Percentiles rank a stretch among this genome's conserved stretches.
These are phyloP conservation scores for Tragelaphus strepsiceros DNA, from an alignment of 2,113 vertebrate species.

Conservation along the genomic window DNA sequence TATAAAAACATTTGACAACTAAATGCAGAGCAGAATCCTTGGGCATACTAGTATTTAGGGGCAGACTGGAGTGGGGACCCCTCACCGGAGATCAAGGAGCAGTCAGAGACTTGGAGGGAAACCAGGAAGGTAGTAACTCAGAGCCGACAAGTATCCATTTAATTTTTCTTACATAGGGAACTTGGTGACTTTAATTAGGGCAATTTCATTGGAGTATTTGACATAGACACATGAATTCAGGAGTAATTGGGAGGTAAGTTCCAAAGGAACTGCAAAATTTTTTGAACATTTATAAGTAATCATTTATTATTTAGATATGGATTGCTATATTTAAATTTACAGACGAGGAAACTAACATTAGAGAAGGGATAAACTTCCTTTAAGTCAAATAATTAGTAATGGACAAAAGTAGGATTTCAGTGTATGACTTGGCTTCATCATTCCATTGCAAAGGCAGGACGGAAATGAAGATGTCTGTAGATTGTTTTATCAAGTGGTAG, in stretches of 20 bases:
- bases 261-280: neutral
- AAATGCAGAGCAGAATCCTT: neutral
- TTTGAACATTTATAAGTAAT: neutral
- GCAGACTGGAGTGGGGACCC: neutral
- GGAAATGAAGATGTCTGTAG: neutral
- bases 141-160: neutral
- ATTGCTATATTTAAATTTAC: slow-evolving; percentile 4
- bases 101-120: neutral
- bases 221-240: neutral
- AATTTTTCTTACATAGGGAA: neutral
- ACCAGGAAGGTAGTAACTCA: neutral
- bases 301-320: neutral
- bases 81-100: neutral
- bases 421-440: neutral
- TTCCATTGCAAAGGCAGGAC: neutral
- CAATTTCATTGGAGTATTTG: neutral
- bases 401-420: neutral
- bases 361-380: neutral
- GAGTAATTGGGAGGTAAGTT: neutral
- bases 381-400: neutral
- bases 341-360: neutral
- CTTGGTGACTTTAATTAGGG: neutral
- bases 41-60: neutral
- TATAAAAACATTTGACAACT: slow-evolving; percentile 15
- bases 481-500: neutral